Conservation (phyloP, 1,140 invertebrate species). For the Bombus pascuorum region DNA sequence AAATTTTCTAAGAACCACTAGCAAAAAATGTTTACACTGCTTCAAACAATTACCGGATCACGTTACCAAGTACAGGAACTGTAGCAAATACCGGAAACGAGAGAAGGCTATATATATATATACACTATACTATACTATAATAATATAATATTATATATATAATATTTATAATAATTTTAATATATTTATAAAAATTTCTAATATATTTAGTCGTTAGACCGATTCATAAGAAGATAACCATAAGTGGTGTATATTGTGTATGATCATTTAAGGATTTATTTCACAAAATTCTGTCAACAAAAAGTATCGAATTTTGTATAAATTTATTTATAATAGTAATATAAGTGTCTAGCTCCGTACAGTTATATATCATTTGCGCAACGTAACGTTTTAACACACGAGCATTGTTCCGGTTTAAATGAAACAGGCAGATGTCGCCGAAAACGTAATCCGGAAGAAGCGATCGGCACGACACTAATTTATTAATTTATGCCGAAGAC, state of each 20-base stretch:
- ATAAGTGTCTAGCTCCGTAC: no score
- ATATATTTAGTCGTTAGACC: background rate
- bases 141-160: background rate
- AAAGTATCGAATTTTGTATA: no score
- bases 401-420: background rate
- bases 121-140: background rate
- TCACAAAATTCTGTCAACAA: no score
- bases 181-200: background rate
- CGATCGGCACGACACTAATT: conserved; percentile 53
- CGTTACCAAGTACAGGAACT: background rate
- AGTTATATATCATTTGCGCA: background rate
- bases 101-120: no score
- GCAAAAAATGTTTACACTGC: background rate
- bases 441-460: conserved; percentile 37
- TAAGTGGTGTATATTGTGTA: no score
- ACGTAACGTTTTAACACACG: background rate
- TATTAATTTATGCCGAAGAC: conserved; percentile 68
- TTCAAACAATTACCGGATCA: background rate
- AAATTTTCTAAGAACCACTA: background rate
- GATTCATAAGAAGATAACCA: background rate
- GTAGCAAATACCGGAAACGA: background rate
- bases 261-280: no score
- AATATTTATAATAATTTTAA: background rate
- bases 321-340: no score
- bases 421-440: background rate